Evolutionary conservation across 2,888 invertebrate genomes (phyloP), one percentile per base, ranked within the genome.

Genomic region (Julus scanicus): DNA sequence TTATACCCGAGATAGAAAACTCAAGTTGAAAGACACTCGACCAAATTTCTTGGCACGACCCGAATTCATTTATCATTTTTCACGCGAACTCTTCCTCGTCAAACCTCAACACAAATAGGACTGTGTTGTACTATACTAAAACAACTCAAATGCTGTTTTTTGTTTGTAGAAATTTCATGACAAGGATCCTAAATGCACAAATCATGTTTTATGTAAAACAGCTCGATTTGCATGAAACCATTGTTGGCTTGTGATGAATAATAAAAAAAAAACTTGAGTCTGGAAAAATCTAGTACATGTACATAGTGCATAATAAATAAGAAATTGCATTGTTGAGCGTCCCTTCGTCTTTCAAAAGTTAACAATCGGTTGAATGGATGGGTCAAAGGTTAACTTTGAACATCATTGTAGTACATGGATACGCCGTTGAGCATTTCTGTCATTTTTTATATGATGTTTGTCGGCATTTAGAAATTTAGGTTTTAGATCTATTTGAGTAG

Each of bases 131-230:
- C 29, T 71, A 29, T 53, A 53, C 29, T 71, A 71, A 71, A 20
- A 71, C 71, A 71, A 71, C 71, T 20, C n/a, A 3, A 71, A 17
- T 29, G 6, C 29, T 71, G 15, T 71, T 29, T 17, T 11, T 71
- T 4, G 71, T 17, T 29, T n/a, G 63, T n/a, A 13, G 29, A 71
- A 71, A 71, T 29, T 29, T 29, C 29, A 9, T 8, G 71, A 71
- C 71, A 71, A 71, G 71, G 71, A 71, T 71, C 71, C 71, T 17
- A 71, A 71, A 71, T 71, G 71, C 71, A 71, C 71, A 29, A 71
- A 71, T 71, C 71, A 71, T 71, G 71, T 71, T 71, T 71, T 71
- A 71, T 71, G 71, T 17, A 71, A 71, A 71, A 71, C 8, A 29
- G 29, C 71, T 71, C 11, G 71, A 71, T 71, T 71, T 71, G 71